These are phyloP conservation scores for Chesias legatella DNA, from an alignment of 2,888 invertebrate genomes.

Conservation along the genomic window DNA sequence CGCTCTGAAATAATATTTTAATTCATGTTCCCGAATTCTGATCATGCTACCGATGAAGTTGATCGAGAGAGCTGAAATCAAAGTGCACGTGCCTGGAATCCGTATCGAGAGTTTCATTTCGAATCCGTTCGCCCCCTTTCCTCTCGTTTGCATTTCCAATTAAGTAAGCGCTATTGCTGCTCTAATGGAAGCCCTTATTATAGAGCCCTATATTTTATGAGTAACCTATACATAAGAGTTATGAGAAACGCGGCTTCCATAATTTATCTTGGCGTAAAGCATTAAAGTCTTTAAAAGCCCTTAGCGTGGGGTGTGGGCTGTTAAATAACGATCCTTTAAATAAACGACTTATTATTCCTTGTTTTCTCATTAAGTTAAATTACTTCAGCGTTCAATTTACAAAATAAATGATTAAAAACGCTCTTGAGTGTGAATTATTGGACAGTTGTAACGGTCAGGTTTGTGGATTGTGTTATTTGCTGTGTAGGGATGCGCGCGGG, in stretches of 20 bases:
- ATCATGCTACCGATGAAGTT: conserved; percentile 43
- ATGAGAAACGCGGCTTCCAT: conserved; percentile 31
- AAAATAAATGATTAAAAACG: conserved; percentile 38
- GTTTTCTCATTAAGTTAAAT: too few species aligned
- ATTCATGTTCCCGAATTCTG: conserved; percentile 43
- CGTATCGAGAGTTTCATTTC: conserved; percentile 34
- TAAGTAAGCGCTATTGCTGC: conserved; percentile 30
- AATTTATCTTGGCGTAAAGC: conserved; percentile 30
- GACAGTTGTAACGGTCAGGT: conserved; percentile 53
- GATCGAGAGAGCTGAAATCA: conserved; percentile 58
- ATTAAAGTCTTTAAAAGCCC: conserved; percentile 20
- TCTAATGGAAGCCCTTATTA: conserved; percentile 19
- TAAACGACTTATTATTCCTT: conserved; percentile 4
- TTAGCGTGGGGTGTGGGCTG: conserved; percentile 22
- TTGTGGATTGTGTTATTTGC: conserved; percentile 69
- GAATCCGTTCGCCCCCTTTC: conserved; percentile 36
- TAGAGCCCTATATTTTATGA: conserved; percentile 24
- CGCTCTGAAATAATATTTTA: conserved; percentile 25
- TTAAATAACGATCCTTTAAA: conserved; percentile 7
- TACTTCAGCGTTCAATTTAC: conserved; percentile 12
- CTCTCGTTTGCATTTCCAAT: conserved; percentile 53
- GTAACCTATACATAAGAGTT: conserved; percentile 30
- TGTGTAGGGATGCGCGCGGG: conserved; percentile 60
- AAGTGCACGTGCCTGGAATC: conserved; percentile 57
- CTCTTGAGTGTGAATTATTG: conserved; percentile 42